Conservation (phyloP, 2,797 vertebrate species). For the Diplodus sargus region DNA sequence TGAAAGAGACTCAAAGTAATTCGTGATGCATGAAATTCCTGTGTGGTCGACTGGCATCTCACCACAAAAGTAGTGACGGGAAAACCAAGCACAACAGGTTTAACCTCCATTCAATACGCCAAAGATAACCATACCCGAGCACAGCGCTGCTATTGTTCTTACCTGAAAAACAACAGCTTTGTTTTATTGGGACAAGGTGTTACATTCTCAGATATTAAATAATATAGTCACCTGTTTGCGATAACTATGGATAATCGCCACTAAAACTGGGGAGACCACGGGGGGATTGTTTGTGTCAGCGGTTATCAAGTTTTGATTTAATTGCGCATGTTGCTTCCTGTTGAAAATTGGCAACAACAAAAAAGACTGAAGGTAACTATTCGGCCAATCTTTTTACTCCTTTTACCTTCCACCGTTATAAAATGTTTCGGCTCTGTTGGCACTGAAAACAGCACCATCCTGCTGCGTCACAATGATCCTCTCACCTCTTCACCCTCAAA, state of each 20-base stretch:
- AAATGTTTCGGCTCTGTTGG: not conserved
- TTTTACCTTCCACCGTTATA: not conserved
- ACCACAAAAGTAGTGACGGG: constrained; percentile 2
- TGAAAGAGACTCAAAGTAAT: not conserved
- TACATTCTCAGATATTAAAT: not conserved
- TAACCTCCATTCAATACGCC: constrained; percentile 7
- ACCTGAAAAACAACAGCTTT: not conserved
- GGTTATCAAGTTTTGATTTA: not conserved
- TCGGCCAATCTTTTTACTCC: not conserved
- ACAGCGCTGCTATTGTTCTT: constrained; percentile 59
- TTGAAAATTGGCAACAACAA: not conserved
- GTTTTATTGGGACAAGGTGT: not conserved
- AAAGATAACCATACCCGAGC: not conserved
- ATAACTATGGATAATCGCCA: not conserved
- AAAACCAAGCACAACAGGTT: constrained; percentile 65
- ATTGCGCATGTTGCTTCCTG: not conserved
- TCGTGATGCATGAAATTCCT: not conserved
- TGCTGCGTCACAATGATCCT: not conserved
- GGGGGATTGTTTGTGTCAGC: not conserved
- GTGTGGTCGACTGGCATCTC: constrained; percentile 7
- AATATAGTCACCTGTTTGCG: not conserved
- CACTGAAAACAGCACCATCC: not conserved
- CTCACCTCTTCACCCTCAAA: not conserved
- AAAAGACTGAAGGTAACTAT: not conserved
- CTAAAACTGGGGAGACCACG: not conserved